Evolutionary conservation across 1,140 invertebrate genomes (phyloP).

Genomic region (Thrips palmi): DNA sequence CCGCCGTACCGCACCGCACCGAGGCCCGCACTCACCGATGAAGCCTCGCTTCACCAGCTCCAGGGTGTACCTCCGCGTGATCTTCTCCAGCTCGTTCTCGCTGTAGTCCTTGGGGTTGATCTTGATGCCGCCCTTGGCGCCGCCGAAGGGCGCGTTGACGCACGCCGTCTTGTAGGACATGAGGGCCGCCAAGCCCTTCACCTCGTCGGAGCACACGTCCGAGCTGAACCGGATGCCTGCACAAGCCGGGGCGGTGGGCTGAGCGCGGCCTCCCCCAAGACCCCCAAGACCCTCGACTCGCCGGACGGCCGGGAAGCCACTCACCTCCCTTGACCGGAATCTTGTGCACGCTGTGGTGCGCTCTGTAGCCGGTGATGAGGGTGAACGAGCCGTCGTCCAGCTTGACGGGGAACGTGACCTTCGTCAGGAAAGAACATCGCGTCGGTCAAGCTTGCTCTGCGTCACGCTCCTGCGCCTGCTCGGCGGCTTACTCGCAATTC

Average conservation of each 20-base stretch:
- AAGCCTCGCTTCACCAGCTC: constrained; percentile 80
- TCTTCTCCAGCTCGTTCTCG: constrained; percentile 63
- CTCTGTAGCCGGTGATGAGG: constrained; percentile 62
- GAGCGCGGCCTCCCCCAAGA: too few species aligned
- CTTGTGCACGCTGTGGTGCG: constrained; percentile 67
- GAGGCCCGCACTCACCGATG: constrained; percentile 36
- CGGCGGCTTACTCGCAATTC: too few species aligned
- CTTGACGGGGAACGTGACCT: constrained; percentile 62
- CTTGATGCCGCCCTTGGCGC: constrained; percentile 71
- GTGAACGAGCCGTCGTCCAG: constrained; percentile 56
- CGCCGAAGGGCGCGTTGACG: constrained; percentile 62
- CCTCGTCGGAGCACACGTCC: constrained; percentile 53
- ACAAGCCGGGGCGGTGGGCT: too few species aligned
- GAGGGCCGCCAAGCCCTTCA: constrained; percentile 65
- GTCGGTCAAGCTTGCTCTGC: too few species aligned
- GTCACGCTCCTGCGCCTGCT: too few species aligned
- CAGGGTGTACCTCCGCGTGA: constrained; percentile 66
- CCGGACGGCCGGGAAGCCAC: too few species aligned
- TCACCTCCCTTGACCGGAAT: constrained; percentile 63
- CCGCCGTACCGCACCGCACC: too few species aligned
- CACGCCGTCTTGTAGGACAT: constrained; percentile 74
- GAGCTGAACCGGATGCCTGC: constrained; percentile 49
- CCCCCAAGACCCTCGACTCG: too few species aligned
- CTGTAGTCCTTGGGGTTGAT: constrained; percentile 66
- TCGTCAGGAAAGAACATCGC: too few species aligned